A percentile compares a stretch with the other conserved stretches of the same genome.
Conservation (phyloP, 2,113 vertebrate genomes). For the Puntigrus tetrazona region DNA sequence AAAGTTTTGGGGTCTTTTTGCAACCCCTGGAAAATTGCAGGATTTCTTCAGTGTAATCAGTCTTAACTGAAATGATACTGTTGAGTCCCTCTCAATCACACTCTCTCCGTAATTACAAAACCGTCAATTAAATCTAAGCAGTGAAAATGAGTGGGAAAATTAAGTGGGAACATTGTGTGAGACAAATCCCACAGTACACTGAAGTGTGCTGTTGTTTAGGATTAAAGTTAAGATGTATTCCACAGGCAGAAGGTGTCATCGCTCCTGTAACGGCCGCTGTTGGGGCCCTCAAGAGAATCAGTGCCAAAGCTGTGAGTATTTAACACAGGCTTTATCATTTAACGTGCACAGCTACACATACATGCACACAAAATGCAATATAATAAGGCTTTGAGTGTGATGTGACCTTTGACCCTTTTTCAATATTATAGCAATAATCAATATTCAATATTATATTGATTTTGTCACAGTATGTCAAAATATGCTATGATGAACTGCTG, state of each 20-base stretch:
- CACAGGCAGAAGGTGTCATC: constrained; percentile 90
- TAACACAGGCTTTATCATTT: neutral
- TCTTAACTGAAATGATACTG: neutral
- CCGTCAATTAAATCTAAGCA: neutral
- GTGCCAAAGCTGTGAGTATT: constrained; percentile 92
- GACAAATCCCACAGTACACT: neutral
- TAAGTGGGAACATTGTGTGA: neutral
- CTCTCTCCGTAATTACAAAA: neutral
- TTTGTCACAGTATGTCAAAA: neutral
- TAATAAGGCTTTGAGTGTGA: neutral
- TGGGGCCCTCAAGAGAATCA: constrained; percentile 93
- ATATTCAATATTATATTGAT: too few species aligned
- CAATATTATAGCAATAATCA: neutral
- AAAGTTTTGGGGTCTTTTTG: neutral
- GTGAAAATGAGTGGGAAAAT: neutral
- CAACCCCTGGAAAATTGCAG: neutral
- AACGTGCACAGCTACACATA: neutral
- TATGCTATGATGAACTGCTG: neutral
- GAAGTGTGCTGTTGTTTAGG: neutral
- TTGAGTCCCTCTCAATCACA: neutral
- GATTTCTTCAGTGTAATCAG: neutral
- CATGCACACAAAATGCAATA: neutral
- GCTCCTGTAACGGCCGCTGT: constrained; percentile 91
- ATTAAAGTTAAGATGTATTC: constrained; percentile 26
- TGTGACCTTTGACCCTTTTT: neutral